phyloP scores from a whole-genome alignment of 2,113 vertebrate species.

The Pontoporia blainvillei region DNA sequence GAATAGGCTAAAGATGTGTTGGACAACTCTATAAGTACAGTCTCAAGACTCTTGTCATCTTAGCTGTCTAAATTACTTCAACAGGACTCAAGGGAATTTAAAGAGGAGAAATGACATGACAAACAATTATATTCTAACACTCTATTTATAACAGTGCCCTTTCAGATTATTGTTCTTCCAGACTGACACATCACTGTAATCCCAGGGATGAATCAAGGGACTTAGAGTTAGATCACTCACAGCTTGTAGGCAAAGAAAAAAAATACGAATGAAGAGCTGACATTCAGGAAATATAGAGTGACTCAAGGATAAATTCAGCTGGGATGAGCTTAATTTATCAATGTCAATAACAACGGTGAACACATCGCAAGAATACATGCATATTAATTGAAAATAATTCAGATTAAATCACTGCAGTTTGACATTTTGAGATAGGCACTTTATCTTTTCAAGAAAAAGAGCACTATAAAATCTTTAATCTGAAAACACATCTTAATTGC shows the following conservation, averaged over 20 bases:
- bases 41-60: constrained; percentile 93
- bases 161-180: constrained; percentile 86
- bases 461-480: constrained; percentile 93
- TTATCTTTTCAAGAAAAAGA: constrained; percentile 95
- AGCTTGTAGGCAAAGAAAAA: constrained; percentile 83
- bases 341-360: constrained; percentile 92
- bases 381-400: constrained; percentile 99
- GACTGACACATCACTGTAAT: constrained; percentile 85
- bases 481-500: constrained; percentile 99
- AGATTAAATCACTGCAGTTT: constrained; percentile 96
- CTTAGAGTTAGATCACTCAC: constrained; percentile 81
- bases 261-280: constrained; percentile 83
- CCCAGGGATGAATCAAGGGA: constrained; percentile 83
- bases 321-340: constrained; percentile 97
- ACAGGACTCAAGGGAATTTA: constrained; percentile 87
- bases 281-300: constrained; percentile 91
- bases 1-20: constrained; percentile 81
- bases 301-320: constrained; percentile 90
- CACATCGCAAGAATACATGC: constrained; percentile 91
- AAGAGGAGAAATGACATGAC: constrained; percentile 89
- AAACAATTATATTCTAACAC: constrained; percentile 94
- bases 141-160: constrained; percentile 91
- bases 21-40: constrained; percentile 89
- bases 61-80: constrained; percentile 91
- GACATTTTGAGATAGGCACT: constrained; percentile 97